These are phyloP conservation scores for Carollia perspicillata DNA, from an alignment of 2,113 vertebrate genomes.

Conservation along the genomic window DNA sequence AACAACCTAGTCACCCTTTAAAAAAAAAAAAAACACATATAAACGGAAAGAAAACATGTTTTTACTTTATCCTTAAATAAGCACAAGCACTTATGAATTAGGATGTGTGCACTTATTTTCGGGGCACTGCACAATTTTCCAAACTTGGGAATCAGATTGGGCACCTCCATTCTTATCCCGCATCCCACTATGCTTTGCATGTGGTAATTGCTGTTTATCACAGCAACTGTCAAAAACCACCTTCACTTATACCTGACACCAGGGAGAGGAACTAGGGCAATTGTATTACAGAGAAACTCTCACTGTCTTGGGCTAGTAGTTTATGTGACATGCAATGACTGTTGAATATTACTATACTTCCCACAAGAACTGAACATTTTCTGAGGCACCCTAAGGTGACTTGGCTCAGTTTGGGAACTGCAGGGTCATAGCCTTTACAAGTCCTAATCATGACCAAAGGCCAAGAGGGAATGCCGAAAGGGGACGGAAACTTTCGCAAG, in stretches of 20 bases:
- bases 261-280: not conserved
- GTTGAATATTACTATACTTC: not conserved
- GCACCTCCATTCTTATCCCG: too few species aligned
- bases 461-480: not conserved
- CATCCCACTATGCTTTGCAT: not conserved
- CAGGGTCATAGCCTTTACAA: not conserved
- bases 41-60: not conserved
- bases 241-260: not conserved
- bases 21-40: not conserved
- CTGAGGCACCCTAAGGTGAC: not conserved
- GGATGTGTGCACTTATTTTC: not conserved
- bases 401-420: not conserved
- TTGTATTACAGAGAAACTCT: not conserved
- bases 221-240: not conserved
- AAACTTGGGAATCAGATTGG: not conserved
- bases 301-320: not conserved
- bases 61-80: conserved; percentile 1
- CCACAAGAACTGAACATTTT: not conserved
- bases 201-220: not conserved
- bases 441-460: not conserved
- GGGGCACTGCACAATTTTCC: not conserved
- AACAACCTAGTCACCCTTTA: not conserved
- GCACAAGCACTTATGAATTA: not conserved
- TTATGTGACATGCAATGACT: not conserved
- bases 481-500: not conserved